Conservation (phyloP, 2,888 invertebrate species). For the Ypsolopha sequella region DNA sequence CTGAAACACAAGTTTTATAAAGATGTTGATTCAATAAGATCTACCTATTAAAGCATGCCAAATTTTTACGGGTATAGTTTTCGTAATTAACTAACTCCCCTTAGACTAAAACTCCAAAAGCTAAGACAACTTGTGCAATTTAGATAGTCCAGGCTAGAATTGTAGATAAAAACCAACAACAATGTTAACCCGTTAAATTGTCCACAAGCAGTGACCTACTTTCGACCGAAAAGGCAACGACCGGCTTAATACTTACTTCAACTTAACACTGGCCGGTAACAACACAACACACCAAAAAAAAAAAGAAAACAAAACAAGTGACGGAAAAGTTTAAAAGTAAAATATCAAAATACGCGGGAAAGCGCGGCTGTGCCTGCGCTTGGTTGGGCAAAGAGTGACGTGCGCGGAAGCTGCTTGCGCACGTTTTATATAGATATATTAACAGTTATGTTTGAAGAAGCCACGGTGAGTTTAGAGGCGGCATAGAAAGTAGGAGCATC, state of each 20-base stretch:
- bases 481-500: conserved; percentile 9
- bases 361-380: conserved; percentile 39
- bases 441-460: conserved; percentile 61
- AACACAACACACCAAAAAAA: conserved; percentile 30
- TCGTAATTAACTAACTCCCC: no score
- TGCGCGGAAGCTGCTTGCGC: conserved; percentile 49
- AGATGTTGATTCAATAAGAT: no score
- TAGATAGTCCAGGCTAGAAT: background rate
- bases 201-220: conserved; percentile 37
- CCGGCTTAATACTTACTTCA: conserved; percentile 35
- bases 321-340: conserved; percentile 15
- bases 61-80: no score
- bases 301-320: conserved; percentile 15
- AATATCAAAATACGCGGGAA: conserved; percentile 36
- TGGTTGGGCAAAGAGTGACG: conserved; percentile 53
- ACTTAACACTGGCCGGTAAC: conserved; percentile 21
- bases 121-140: no score
- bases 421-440: conserved; percentile 53
- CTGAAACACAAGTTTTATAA: no score
- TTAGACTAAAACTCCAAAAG: no score
- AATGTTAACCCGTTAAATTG: conserved; percentile 14
- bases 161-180: conserved; percentile 7
- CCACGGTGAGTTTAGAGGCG: conserved; percentile 31
- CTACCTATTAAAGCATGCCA: no score
- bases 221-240: conserved; percentile 25